These are phyloP conservation scores for Galendromus occidentalis DNA, from an alignment of 1,140 invertebrate genomes.

Conservation along the genomic window DNA sequence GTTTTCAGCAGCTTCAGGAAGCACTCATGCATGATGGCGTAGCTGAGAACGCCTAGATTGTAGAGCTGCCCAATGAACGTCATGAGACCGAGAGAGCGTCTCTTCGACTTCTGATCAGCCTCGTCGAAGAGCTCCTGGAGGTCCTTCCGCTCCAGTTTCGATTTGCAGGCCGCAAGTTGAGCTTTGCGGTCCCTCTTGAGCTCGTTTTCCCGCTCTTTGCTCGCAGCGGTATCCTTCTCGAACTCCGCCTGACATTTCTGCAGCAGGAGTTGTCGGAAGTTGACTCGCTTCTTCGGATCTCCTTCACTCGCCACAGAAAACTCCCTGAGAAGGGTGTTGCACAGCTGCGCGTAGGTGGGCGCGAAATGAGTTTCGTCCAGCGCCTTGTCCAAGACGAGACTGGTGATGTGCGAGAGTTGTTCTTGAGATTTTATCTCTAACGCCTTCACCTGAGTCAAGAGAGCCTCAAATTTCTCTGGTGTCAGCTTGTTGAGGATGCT, in stretches of 20 bases:
- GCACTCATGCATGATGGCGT: constrained; percentile 70
- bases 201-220: constrained; percentile 15
- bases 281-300: constrained; percentile 31
- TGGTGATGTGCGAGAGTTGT: constrained; percentile 57
- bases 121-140: constrained; percentile 40
- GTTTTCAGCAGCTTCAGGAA: constrained; percentile 36
- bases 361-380: constrained; percentile 82
- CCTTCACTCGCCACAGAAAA: constrained; percentile 15
- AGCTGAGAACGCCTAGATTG: constrained; percentile 70
- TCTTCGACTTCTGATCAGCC: constrained; percentile 48
- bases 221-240: constrained; percentile 41
- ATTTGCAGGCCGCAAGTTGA: constrained; percentile 37
- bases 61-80: constrained; percentile 75
- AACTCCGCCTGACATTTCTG: constrained; percentile 69
- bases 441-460: constrained; percentile 50
- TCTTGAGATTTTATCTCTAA: constrained; percentile 59
- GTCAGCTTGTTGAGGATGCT: constrained; percentile 85
- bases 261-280: constrained; percentile 59
- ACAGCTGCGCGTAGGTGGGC: constrained; percentile 64
- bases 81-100: constrained; percentile 66
- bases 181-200: constrained; percentile 33
- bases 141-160: constrained; percentile 46
- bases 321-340: constrained; percentile 23
- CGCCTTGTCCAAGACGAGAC: constrained; percentile 83
- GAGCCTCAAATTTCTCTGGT: constrained; percentile 66